These are phyloP conservation scores for Acrobasis repandana DNA, from an alignment of 2,888 invertebrate genomes.

Conservation along the genomic window DNA sequence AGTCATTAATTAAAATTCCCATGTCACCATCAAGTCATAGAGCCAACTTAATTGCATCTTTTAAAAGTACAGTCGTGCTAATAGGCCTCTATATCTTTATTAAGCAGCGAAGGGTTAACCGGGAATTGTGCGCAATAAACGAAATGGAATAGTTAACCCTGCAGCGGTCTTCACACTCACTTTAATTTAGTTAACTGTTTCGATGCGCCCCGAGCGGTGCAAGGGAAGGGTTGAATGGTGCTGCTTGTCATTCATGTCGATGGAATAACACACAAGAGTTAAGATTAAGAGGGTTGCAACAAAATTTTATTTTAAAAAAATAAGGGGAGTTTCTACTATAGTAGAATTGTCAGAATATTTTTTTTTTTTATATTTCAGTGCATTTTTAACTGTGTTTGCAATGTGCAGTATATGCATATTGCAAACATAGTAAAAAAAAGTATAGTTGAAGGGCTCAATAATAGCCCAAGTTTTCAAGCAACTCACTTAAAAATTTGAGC, in stretches of 20 bases:
- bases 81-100: conserved; percentile 79
- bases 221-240: conserved; percentile 75
- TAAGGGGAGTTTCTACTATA: no score
- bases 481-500: no score
- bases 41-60: conserved; percentile 43
- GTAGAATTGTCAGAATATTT: no score
- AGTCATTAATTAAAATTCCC: conserved; percentile 15
- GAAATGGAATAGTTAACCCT: conserved; percentile 82
- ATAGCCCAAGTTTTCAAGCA: no score
- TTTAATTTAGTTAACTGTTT: conserved; percentile 83
- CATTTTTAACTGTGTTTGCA: no score
- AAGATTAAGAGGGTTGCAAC: no score
- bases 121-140: conserved; percentile 78
- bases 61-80: conserved; percentile 62
- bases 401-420: no score
- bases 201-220: conserved; percentile 72
- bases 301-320: no score
- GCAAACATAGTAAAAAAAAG: no score
- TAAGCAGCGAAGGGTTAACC: conserved; percentile 72
- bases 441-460: no score
- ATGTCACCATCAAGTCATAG: conserved; percentile 26
- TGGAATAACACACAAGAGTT: not conserved
- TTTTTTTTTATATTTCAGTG: no score
- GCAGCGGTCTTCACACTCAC: conserved; percentile 80
- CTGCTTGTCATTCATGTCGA: conserved; percentile 33